These are phyloP conservation scores for Taphrorychus bicolor DNA, from an alignment of 2,888 invertebrate species.

Conservation along the genomic window DNA sequence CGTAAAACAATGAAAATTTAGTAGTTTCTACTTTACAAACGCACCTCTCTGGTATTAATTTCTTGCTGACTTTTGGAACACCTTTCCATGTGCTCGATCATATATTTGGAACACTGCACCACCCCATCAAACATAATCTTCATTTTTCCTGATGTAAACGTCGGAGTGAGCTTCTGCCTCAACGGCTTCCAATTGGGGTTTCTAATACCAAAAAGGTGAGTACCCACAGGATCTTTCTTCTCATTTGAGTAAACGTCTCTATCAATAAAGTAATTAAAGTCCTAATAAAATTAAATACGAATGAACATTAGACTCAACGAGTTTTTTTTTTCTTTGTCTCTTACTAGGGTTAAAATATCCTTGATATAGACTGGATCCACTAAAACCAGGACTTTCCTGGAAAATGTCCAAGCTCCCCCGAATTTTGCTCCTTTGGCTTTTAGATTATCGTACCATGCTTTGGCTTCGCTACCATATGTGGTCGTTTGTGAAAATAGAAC, in stretches of 20 bases:
- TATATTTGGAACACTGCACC: slow-evolving; percentile 48
- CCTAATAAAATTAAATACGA: slow-evolving; percentile 27
- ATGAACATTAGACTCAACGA: neutral
- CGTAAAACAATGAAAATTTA: neutral
- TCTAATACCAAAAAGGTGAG: slow-evolving; percentile 64
- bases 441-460: slow-evolving; percentile 44
- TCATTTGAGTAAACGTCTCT: slow-evolving; percentile 51
- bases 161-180: slow-evolving; percentile 67
- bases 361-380: slow-evolving; percentile 49
- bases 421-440: slow-evolving; percentile 42
- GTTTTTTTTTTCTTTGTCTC: too few relatives aligned
- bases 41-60: neutral
- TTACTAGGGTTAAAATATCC: slow-evolving; percentile 37
- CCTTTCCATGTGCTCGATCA: slow-evolving; percentile 48
- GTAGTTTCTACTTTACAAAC: neutral
- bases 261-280: slow-evolving; percentile 45
- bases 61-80: slow-evolving; percentile 27
- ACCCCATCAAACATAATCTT: slow-evolving; percentile 57
- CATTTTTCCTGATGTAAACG: slow-evolving; percentile 61
- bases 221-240: slow-evolving; percentile 57
- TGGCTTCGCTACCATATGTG: slow-evolving; percentile 11
- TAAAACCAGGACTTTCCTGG: slow-evolving; percentile 46
- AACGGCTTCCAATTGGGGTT: slow-evolving; percentile 68
- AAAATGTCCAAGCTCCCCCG: slow-evolving; percentile 42
- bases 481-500: slow-evolving; percentile 4